Base-by-base conservation (phyloP, 2,888 invertebrate genomes). In the Philhelius pedissequus region DNA sequence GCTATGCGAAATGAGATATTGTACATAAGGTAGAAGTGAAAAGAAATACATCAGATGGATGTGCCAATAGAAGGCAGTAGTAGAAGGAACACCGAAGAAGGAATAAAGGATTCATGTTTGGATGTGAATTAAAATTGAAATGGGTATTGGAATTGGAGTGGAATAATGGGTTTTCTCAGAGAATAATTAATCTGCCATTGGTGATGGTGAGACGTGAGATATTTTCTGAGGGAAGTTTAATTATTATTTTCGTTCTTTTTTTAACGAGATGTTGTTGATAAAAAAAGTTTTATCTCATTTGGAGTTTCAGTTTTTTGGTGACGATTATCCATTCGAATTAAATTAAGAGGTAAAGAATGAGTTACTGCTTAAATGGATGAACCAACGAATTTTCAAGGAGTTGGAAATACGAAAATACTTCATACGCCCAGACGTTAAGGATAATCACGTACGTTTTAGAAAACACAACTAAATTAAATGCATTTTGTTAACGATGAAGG, bases 91-190 rank as follows among this genome's bases (percentile, higher is more conserved):
- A 27, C 15, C 32, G 18, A 30, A 13, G 20, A 32, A 15, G 13
- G 20, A 71, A 50, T 71, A 80, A 68, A 71, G 79, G 71, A 84
- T 76, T 68, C 66, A 68, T 62, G 75, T 62, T 80, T 79, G 76
- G 71, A 68, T 54, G 62, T 43, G 48, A 48, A 84, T 71, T 40
- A 71, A 40, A 75, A 84, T 71, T 71, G 68, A 71, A 84, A 66
- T 76, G 71, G 75, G 38, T 76, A 80, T 71, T 70, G 75, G 75
- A 84, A 84, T 70, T 84, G 79, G 79, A 80, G 84, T 76, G 75
- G 84, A 84, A 80, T 84, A 80, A 84, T 84, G 84, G 75, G 64
- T 62, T 84, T 80, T 80, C 45, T 54, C 35, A 54, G 45, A 66
- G 75, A 84, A 76, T 84, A 80, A 84, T 84, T 84, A 71, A 76